Base-by-base conservation (phyloP, 2,888 invertebrate genomes). In the Oscheius sp. region DNA sequence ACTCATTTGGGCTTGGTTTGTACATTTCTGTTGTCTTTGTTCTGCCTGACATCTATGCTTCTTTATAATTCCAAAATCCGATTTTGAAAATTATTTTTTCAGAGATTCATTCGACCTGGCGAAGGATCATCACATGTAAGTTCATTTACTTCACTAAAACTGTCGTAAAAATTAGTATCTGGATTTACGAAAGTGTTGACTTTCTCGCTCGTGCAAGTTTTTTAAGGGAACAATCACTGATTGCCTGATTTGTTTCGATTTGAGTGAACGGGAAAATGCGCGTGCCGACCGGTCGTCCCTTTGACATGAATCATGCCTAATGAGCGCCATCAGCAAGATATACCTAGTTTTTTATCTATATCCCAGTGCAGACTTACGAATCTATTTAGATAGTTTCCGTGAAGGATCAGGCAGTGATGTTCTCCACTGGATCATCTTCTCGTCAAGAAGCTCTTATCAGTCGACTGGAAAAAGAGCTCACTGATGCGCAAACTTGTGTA, bases 401-500 rank as follows among this genome's bases (percentile, higher is more conserved):
- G 58, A 69, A 73, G n/a, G 73, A 74, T 20, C 73, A 76, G 61
- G 67, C 74, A 17, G 74, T 76, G 17, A 70, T 69, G 55, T 76
- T 69, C 57, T 65, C 68, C 27, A 70, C 73, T 33, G 73, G 61
- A 27, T 45, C 67, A 20, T 39, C 68, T 23, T 33, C 58, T 20
- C 33, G 58, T 20, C 39, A 63, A 27, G 48, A 57, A 15, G 53
- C 65, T 0, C 55, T 78, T 17, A 74, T 80, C 37, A 65, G 69
- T 29, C 45, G 74, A 70, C 67, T 80, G 20, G 78, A 79, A 64
- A 71, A 70, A 37, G 76, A 80, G 65, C 66, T 80, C 27, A 74
- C 73, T 29, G 76, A 78, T 68, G 78, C 80, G 17, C 80, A 80
- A 42, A 61, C 69, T 50, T 78, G 78, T 63, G 80, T 80, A 65